These are phyloP conservation scores for Sylvia atricapilla DNA, from an alignment of 2,113 vertebrate species.

Conservation along the genomic window DNA sequence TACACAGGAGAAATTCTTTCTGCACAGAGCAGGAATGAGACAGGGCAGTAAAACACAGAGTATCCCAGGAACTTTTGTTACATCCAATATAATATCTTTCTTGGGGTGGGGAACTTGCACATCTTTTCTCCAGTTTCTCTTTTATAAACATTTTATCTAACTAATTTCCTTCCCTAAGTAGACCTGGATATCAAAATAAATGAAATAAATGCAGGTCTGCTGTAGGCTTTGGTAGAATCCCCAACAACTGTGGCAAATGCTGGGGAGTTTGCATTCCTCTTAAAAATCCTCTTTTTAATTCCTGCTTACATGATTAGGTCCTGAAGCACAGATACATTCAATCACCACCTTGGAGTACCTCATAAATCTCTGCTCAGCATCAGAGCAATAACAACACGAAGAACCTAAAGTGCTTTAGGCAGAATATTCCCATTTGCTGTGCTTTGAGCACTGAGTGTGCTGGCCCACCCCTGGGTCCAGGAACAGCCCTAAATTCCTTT, in stretches of 20 bases:
- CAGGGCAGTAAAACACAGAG: background rate
- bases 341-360: background rate
- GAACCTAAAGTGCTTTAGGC: background rate
- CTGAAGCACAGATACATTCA: background rate
- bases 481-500: background rate
- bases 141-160: background rate
- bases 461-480: too few relatives aligned
- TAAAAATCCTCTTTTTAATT: background rate
- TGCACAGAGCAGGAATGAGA: background rate
- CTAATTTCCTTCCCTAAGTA: background rate
- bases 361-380: background rate
- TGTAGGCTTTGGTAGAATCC: background rate
- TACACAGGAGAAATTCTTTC: background rate
- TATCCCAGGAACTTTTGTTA: background rate
- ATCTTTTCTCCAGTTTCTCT: background rate
- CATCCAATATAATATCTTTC: background rate
- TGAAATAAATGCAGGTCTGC: background rate
- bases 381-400: background rate
- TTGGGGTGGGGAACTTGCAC: background rate
- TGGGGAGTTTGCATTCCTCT: background rate
- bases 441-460: fast-evolving
- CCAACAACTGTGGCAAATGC: background rate
- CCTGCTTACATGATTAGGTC: background rate
- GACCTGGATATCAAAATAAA: background rate
- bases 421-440: background rate